A percentile compares a stretch with the other conserved stretches of the same genome.
Evolutionary conservation across 2,888 invertebrate species (phyloP).

Genomic region (Emmelina monodactyla): DNA sequence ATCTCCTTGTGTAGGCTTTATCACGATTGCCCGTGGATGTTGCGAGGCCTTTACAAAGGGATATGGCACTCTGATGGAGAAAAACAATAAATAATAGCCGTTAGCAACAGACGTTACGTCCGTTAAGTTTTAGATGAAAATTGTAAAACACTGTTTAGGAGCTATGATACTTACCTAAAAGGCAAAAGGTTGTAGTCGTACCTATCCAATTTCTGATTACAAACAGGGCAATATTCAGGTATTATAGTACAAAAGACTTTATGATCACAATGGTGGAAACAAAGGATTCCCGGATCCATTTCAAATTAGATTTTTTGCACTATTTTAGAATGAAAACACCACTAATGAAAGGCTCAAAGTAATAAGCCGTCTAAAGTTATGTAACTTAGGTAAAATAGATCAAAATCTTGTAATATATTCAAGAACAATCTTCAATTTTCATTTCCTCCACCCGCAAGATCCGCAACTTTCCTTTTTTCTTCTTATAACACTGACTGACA

Average conservation of each 20-base stretch:
- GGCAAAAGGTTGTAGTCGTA: constrained; percentile 76
- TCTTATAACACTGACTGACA: no score
- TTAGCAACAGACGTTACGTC: constrained; percentile 34
- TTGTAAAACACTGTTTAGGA: not conserved
- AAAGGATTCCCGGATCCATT: constrained; percentile 84
- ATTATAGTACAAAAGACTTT: constrained; percentile 84
- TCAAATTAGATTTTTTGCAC: no score
- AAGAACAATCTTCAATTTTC: no score
- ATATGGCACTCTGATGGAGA: constrained; percentile 80
- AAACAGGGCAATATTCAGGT: constrained; percentile 81
- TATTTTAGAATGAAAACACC: no score
- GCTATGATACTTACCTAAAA: constrained; percentile 66
- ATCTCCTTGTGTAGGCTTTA: constrained; percentile 88
- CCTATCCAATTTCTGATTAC: constrained; percentile 65
- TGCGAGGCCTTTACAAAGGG: constrained; percentile 85
- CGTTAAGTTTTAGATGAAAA: constrained; percentile 3
- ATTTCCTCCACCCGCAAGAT: no score
- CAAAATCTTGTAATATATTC: no score
- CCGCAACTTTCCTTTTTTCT: no score
- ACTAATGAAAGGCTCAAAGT: no score
- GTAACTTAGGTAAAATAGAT: no score
- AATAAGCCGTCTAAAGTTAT: no score
- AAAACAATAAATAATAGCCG: constrained; percentile 37
- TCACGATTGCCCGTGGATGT: constrained; percentile 81
- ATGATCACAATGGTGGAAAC: constrained; percentile 88